A percentile compares a stretch with the other conserved stretches of the same genome.
These are phyloP conservation scores for Drosophila atripex DNA, from an alignment of 2,888 invertebrate species.

Conservation along the genomic window DNA sequence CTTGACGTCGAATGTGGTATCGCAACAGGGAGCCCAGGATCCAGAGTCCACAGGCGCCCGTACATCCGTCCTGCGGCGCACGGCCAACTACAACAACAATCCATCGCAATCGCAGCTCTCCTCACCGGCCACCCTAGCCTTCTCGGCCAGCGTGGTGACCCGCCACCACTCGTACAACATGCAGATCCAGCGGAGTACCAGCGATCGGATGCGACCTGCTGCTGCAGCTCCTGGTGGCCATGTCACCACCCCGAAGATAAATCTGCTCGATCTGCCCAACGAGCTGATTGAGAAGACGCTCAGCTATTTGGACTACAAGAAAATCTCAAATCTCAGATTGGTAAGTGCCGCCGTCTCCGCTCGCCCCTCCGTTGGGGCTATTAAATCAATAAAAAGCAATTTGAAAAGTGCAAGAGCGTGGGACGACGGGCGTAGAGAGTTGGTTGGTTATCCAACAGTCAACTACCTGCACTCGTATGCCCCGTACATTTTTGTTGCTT, in stretches of 20 bases:
- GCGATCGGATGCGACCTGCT: background rate
- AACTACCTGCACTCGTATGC: slow-evolving; percentile 59
- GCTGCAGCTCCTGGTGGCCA: background rate
- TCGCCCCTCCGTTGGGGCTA: slow-evolving; percentile 31
- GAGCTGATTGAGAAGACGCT: slow-evolving; percentile 93
- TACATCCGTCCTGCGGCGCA: slow-evolving; percentile 70
- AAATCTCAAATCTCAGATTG: slow-evolving; percentile 90
- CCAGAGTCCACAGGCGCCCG: slow-evolving; percentile 56
- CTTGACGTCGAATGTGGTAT: background rate
- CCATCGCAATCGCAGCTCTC: slow-evolving; percentile 19
- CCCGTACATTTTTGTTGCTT: slow-evolving; percentile 2
- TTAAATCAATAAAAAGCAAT: slow-evolving; percentile 76
- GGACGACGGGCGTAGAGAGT: slow-evolving; percentile 42
- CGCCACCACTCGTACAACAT: slow-evolving; percentile 42
- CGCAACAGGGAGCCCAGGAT: slow-evolving; percentile 28
- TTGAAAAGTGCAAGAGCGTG: slow-evolving; percentile 65
- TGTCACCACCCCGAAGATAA: background rate
- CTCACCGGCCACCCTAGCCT: slow-evolving; percentile 50
- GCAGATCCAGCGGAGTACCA: slow-evolving; percentile 28
- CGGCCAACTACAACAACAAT: slow-evolving; percentile 42
- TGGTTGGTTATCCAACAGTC: slow-evolving; percentile 40
- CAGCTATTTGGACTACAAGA: slow-evolving; percentile 89
- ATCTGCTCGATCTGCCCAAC: slow-evolving; percentile 88
- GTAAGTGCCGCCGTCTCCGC: slow-evolving; percentile 85
- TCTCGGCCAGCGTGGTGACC: slow-evolving; percentile 41